A percentile compares a stretch with the other conserved stretches of the same genome.
These are phyloP conservation scores for Ambastaia sidthimunki DNA, from an alignment of 2,797 vertebrate genomes.

Conservation along the genomic window DNA sequence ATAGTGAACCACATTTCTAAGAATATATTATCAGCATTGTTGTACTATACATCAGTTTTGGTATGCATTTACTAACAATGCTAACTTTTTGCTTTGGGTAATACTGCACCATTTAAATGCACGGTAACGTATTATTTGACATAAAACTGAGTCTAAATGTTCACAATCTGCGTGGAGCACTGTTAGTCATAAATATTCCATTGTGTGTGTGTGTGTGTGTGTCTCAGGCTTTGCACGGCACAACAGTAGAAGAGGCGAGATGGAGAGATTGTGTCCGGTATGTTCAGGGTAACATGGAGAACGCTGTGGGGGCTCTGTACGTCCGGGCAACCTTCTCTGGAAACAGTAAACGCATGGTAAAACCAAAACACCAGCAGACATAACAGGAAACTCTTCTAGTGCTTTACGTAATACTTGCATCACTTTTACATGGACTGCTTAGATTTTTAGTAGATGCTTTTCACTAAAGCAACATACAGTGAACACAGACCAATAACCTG, in stretches of 20 bases:
- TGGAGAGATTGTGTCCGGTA: constrained; percentile 95
- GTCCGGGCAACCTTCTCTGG: constrained; percentile 89
- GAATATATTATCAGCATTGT: too few species aligned
- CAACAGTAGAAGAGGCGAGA: constrained; percentile 89
- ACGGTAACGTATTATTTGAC: too few species aligned
- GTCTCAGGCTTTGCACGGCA: constrained; percentile 88
- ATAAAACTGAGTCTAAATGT: too few species aligned
- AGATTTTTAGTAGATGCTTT: too few species aligned
- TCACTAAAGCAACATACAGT: too few species aligned
- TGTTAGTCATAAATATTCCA: neutral
- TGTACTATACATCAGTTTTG: too few species aligned
- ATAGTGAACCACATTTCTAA: too few species aligned
- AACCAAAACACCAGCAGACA: constrained; percentile 45
- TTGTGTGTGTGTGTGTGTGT: constrained; percentile 1
- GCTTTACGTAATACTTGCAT: neutral
- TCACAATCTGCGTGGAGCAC: too few species aligned
- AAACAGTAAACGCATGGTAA: constrained; percentile 93
- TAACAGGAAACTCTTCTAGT: constrained; percentile 10
- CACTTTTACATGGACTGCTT: too few species aligned
- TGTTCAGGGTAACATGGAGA: constrained; percentile 96
- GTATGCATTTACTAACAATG: neutral
- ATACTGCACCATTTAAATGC: too few species aligned
- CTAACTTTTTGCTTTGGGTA: too few species aligned
- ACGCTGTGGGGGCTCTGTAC: constrained; percentile 91
- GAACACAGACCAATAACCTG: too few species aligned